Conservation (phyloP, 2,113 vertebrate species). For the Thinocorus orbignyianus region DNA sequence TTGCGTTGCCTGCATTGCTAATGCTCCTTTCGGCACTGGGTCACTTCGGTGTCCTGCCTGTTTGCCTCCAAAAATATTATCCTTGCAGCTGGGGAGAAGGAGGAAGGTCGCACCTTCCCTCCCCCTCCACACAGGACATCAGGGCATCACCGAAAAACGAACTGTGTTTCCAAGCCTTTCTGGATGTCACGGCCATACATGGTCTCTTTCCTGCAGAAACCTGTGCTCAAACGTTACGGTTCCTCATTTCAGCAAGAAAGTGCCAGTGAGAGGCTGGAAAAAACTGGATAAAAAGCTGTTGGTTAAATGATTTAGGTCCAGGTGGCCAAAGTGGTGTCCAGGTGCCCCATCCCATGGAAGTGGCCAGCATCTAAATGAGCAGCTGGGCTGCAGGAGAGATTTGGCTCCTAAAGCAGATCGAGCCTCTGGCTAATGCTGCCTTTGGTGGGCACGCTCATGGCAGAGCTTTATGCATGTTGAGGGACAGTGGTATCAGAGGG, state of each 20-base stretch:
- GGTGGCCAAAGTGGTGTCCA: background rate
- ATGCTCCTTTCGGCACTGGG: background rate
- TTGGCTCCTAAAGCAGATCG: background rate
- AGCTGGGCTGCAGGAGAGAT: background rate
- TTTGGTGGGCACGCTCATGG: fast-evolving
- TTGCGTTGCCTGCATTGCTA: conserved; percentile 13
- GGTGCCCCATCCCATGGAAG: background rate
- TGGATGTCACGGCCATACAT: fast-evolving
- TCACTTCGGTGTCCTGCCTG: conserved; percentile 28
- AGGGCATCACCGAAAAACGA: background rate
- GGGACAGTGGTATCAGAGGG: background rate
- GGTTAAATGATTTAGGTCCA: background rate
- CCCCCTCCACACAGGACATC: background rate
- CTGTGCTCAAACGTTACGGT: background rate
- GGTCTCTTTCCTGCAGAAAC: background rate
- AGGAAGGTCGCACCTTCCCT: background rate
- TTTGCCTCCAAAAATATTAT: conserved; percentile 63
- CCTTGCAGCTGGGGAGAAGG: conserved; percentile 10
- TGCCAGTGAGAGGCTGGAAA: background rate
- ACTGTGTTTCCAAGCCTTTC: background rate
- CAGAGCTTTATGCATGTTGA: background rate
- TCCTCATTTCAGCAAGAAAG: background rate
- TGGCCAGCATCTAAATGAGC: background rate
- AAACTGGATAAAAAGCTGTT: background rate
- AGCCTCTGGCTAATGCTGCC: background rate